phyloP scores from a whole-genome alignment of 2,113 vertebrate species.

The Turdus rufiventris region DNA sequence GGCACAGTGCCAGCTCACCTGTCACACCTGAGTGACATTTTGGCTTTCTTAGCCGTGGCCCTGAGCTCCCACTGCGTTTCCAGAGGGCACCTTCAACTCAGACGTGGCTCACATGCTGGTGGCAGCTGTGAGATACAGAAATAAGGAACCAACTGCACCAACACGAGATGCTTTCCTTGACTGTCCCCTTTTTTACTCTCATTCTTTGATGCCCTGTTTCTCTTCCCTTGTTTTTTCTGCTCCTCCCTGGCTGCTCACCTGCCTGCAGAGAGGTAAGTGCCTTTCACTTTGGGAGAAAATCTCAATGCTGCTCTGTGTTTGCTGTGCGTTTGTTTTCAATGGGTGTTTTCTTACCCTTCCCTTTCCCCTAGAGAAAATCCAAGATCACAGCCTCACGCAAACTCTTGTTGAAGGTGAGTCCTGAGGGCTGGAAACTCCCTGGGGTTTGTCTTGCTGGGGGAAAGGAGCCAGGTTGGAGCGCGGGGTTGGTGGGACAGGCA shows the following conservation, averaged over 20 bases:
- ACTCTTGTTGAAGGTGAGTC: constrained; percentile 87
- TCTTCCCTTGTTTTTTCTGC: neutral
- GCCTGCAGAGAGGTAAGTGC: constrained; percentile 72
- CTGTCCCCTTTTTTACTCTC: neutral
- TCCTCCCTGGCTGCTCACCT: neutral
- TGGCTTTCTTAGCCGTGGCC: neutral
- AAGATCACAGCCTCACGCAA: constrained; percentile 96
- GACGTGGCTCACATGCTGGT: neutral
- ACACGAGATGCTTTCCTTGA: neutral
- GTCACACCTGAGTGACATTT: neutral
- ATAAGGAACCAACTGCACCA: neutral
- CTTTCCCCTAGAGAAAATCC: constrained; percentile 78
- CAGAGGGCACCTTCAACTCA: neutral
- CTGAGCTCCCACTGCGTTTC: neutral
- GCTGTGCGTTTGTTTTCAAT: neutral
- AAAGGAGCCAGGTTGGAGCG: neutral
- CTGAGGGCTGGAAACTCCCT: constrained; percentile 37
- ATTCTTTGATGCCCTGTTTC: neutral
- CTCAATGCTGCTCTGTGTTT: fast-evolving
- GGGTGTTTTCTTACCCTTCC: neutral
- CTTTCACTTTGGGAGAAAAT: neutral
- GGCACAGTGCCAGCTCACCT: neutral
- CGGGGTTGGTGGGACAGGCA: neutral
- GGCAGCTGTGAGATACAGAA: neutral
- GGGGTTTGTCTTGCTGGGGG: neutral